Evolutionary conservation across 2,797 vertebrate species (phyloP).

Genomic region (Darevskia nairensis): DNA sequence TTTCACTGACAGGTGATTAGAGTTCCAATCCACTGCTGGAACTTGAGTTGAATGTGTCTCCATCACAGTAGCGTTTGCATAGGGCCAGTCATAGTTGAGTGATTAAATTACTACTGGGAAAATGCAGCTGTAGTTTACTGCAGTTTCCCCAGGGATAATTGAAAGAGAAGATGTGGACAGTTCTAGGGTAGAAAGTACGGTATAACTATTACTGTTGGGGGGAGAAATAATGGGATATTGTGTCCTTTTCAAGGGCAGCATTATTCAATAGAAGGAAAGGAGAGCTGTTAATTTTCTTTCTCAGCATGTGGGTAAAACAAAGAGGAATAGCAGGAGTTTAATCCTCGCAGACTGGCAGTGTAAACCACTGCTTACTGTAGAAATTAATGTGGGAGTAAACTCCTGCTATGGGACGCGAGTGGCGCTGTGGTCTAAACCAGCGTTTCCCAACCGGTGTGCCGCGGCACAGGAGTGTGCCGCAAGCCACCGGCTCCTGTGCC

Average conservation of each 20-base stretch:
- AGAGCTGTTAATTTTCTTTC: constrained; percentile 7
- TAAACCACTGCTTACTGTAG: neutral
- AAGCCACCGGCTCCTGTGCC: no score
- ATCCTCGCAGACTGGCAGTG: neutral
- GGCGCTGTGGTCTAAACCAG: no score
- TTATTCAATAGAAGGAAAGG: neutral
- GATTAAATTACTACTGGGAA: constrained; percentile 18
- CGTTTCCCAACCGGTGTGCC: no score
- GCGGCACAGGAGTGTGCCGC: no score
- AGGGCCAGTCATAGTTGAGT: neutral
- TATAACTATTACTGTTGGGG: neutral
- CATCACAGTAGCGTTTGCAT: neutral
- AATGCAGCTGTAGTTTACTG: constrained; percentile 16
- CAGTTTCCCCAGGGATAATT: constrained; percentile 16
- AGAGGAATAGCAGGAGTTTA: neutral
- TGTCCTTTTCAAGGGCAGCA: neutral
- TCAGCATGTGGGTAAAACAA: constrained; percentile 6
- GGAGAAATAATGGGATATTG: neutral
- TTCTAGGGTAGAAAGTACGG: constrained; percentile 13
- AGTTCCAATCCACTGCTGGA: neutral
- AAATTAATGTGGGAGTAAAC: constrained; percentile 5
- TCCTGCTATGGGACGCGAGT: neutral
- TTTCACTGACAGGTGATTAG: neutral
- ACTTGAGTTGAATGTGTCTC: neutral
- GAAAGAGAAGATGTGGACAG: constrained; percentile 1